Percentiles rank a stretch among this genome's conserved stretches.
Evolutionary conservation across 2,888 invertebrate species (phyloP).

Genomic region (Drosophila niveifrons): DNA sequence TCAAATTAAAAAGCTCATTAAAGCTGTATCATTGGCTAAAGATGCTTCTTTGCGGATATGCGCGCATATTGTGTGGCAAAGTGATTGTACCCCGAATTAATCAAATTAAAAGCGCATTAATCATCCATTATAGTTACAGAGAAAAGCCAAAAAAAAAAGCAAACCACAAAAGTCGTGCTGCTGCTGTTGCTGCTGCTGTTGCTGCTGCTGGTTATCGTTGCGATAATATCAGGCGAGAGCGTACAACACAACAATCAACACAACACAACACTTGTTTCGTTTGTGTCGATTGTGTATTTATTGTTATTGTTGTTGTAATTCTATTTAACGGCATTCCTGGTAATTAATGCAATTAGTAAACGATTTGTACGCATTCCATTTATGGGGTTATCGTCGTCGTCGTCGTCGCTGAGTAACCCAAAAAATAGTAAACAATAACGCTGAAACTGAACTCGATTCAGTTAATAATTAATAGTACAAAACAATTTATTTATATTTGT

Average conservation of each 20-base stretch:
- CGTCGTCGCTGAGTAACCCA: conserved; percentile 14
- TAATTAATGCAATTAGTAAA: conserved; percentile 72
- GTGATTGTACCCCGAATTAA: conserved; percentile 10
- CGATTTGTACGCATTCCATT: conserved; percentile 65
- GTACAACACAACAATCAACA: conserved; percentile 15
- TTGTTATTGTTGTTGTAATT: conserved; percentile 37
- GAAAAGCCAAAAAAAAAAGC: conserved; percentile 23
- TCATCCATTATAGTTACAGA: conserved; percentile 40
- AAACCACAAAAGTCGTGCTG: conserved; percentile 6
- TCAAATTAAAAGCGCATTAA: conserved; percentile 39
- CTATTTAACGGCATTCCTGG: conserved; percentile 41
- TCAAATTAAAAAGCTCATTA: conserved; percentile 3
- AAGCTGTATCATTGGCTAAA: neutral
- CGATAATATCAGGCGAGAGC: conserved; percentile 33
- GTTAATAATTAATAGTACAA: conserved; percentile 22
- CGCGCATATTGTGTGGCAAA: neutral
- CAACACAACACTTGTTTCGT: conserved; percentile 39
- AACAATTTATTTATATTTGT: conserved; percentile 19
- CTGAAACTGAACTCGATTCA: neutral
- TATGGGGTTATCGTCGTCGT: conserved; percentile 25
- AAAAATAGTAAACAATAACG: conserved; percentile 27
- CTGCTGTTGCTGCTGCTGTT: conserved; percentile 4
- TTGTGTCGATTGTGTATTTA: conserved; percentile 33
- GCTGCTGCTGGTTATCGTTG: conserved; percentile 22
- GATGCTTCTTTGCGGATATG: neutral